Base-by-base conservation (phyloP, 1,140 invertebrate species). In the Hycleus cichorii region DNA sequence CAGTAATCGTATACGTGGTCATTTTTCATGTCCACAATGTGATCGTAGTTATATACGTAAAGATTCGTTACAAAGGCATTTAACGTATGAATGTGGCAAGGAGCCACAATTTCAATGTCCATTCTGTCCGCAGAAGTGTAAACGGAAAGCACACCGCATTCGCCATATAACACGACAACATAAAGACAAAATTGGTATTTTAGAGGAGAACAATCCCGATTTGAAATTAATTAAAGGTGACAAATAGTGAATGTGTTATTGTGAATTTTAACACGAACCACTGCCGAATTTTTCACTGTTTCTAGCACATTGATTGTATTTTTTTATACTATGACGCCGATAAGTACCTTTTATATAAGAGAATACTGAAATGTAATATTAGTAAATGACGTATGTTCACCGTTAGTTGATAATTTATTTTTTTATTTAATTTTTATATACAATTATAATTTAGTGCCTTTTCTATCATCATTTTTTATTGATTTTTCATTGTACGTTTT, bases 41-140 rank as follows among this genome's bases (percentile, higher is more conserved):
- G 79, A 79, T 39, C 78, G 84, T 60, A 80, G 74, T 44, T 88
- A 88, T 67, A 78, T 79, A 61, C 75, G 84, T 10, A 86, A 86
- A 69, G 81, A 84, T 52, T 82, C 82, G 7, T 65, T 86, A 48
- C 81, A 83, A 59, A 75, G 83, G 2, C 84, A 88, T 61, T 73
- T 81, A 59, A 80, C 80, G 8, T 81, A 78, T 62, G 79, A 82
- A 61, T 83, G 81, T 60, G 79, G 88, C 8, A 89, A 89, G 68
- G 84, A 87, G 57, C 87, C 85, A 2, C 81, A 86, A 50, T 89
- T 91, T 73, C 85, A 88, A 39, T 91, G 89, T 64, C 88, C 88
- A 1, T 85, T 89, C 67, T 91, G 89, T 74, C 78, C 80, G 0
- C 80, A 82, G 50, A 76, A 76, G 32, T 81, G 78, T 65, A 83